Evolutionary conservation across 2,888 invertebrate genomes (phyloP).

Genomic region (Prenolepis imparis): DNA sequence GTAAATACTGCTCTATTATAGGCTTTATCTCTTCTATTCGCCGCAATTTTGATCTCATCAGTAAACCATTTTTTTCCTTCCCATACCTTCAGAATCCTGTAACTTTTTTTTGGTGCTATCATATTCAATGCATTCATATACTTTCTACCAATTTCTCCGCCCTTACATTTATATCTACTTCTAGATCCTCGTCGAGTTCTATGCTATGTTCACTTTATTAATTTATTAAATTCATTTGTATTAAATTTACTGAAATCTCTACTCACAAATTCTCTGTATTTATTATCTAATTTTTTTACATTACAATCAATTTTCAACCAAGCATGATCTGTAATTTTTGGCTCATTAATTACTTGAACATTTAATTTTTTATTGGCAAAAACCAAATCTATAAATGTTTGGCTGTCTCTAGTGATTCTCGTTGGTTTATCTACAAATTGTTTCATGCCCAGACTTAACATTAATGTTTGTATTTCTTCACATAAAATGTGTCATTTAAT

Average conservation of each 20-base stretch:
- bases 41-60: conserved; percentile 1
- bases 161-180: conserved; percentile 1
- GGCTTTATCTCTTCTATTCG: conserved; percentile 2
- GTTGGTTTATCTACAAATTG: not conserved
- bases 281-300: not conserved
- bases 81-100: not conserved
- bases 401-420: conserved; percentile 20
- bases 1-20: conserved; percentile 23
- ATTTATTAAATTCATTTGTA: not conserved
- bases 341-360: too few relatives aligned
- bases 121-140: conserved; percentile 1
- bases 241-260: conserved; percentile 12
- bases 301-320: not conserved
- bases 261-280: not conserved
- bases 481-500: not conserved
- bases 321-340: not conserved
- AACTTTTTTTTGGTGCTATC: conserved; percentile 25
- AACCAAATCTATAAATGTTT: conserved; percentile 53
- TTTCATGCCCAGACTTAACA: not conserved
- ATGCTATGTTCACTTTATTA: not conserved
- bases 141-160: conserved; percentile 1
- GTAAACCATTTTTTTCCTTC: not conserved
- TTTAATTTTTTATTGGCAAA: conserved; percentile 37
- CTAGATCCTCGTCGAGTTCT: not conserved
- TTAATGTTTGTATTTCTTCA: not conserved